A percentile compares a stretch with the other conserved stretches of the same genome.
phyloP scores from a whole-genome alignment of 2,888 invertebrate species.

The Aspidiotus destructor region DNA sequence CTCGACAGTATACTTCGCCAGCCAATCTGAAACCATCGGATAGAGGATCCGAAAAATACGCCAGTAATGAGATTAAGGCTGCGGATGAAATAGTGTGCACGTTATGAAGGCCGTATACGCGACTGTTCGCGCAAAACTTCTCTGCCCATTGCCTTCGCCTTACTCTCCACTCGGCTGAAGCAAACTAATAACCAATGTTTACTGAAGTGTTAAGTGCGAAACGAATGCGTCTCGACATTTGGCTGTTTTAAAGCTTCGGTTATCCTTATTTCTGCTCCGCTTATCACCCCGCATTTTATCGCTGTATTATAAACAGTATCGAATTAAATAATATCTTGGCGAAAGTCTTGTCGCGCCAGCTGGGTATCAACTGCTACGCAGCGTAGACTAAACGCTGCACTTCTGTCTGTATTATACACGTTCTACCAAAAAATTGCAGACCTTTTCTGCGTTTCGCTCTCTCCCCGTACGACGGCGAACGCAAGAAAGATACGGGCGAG shows the following conservation, averaged over 20 bases:
- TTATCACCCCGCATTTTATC: conserved; percentile 29
- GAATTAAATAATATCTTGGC: conserved; percentile 20
- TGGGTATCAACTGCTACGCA: conserved; percentile 7
- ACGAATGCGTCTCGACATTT: conserved; percentile 32
- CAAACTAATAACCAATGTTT: conserved; percentile 32
- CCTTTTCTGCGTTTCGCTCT: not conserved
- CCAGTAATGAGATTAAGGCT: conserved; percentile 24
- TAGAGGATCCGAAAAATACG: not conserved
- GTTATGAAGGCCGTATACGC: not conserved
- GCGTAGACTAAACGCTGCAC: not conserved
- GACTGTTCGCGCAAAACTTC: not conserved
- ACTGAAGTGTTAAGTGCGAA: conserved; percentile 31
- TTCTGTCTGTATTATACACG: not conserved
- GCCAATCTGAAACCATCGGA: too few relatives aligned
- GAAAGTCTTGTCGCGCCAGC: conserved; percentile 27
- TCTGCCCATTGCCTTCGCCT: not conserved
- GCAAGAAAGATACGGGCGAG: too few relatives aligned
- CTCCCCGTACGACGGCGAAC: too few relatives aligned
- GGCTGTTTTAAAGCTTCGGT: conserved; percentile 29
- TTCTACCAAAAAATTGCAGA: not conserved
- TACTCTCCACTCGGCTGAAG: conserved; percentile 12
- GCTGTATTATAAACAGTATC: conserved; percentile 28
- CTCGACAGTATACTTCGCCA: too few relatives aligned
- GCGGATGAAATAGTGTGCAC: conserved; percentile 15
- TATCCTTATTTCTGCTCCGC: conserved; percentile 32